Base-by-base conservation (phyloP, 2,797 vertebrate genomes). In the Pseudocheirus occidentalis region DNA sequence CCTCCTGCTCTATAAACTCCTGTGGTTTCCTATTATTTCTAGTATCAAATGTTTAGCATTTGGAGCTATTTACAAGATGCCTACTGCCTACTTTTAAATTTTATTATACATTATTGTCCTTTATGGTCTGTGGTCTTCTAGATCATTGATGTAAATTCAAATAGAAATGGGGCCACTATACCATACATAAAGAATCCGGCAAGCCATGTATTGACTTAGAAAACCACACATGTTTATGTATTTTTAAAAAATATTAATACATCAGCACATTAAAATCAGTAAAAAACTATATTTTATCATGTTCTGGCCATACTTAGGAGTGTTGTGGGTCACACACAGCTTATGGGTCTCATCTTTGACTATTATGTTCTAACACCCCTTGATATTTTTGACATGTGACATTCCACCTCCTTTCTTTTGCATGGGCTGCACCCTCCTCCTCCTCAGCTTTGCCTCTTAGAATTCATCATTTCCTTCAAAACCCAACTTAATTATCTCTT, bases 61-160 rank as follows among this genome's bases (percentile, higher is more conserved):
- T 27, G 93, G 93, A 90, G 6, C 2, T 92, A 29, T 92, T 46
- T 13, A 54, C 93, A n/a, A 96, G 34, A 59, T 62, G 14, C 11
- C 46, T 53, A 91, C 90, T 94, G 53, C 34, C 55, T 92, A 40
- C 50, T 90, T 94, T 73, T 87, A 40, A 59, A 6, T 11, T 93
- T 92, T 94, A 90, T 66, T n/a, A 34, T 57, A 55, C 28, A 62
- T 0, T 16, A 52, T 18, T 58, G 5, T 94, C 31, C 11, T 34
- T 95, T 96, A 94, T 4, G 52, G 12, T 94, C n/a, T 21, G n/a
- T 81, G n/a, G 18, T 81, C 46, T 96, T 92, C 57, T 95, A 73
- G 13, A 81, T 7, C 66, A 40, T 24, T 40, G n/a, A 81, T n/a
- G 31, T 73, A 73, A 73, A n/a, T 14, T 18, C 18, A 81, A 66